Conservation (phyloP, 2,888 invertebrate genomes). For the Folsomia manolachei region DNA sequence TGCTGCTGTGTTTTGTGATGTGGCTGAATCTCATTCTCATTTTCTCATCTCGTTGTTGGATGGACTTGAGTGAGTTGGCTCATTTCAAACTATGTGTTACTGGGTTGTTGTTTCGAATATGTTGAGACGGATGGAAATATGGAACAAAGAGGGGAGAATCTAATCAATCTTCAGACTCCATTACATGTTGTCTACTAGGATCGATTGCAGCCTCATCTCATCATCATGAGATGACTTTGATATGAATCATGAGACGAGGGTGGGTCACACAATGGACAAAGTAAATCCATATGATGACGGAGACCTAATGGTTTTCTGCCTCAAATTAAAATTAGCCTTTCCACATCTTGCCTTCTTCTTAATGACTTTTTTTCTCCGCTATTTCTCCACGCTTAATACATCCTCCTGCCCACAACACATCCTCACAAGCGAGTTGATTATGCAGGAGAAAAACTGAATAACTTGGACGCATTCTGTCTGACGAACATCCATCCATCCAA, state of each 20-base stretch:
- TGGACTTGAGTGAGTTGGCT: background rate
- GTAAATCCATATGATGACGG: conserved; percentile 17
- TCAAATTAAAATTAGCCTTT: conserved; percentile 17
- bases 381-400: background rate
- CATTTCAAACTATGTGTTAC: background rate
- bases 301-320: conserved; percentile 3
- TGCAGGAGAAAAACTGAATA: background rate
- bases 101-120: too few species aligned
- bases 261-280: conserved; percentile 4
- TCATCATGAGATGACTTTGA: conserved; percentile 13
- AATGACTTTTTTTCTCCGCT: background rate
- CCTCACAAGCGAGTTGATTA: background rate
- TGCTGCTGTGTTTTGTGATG: too few species aligned
- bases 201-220: conserved; percentile 9
- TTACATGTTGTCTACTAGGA: background rate
- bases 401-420: background rate
- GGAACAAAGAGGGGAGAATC: conserved; percentile 15
- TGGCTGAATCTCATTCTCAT: too few species aligned
- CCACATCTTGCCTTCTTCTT: background rate
- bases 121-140: too few species aligned
- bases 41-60: too few species aligned
- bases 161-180: conserved; percentile 18
- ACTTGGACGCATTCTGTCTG: background rate
- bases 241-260: conserved; percentile 20
- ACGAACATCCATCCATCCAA: background rate